A percentile compares a stretch with the other conserved stretches of the same genome.
Evolutionary conservation across 2,888 invertebrate genomes (phyloP).

Genomic region (Petrolisthes cinctipes): DNA sequence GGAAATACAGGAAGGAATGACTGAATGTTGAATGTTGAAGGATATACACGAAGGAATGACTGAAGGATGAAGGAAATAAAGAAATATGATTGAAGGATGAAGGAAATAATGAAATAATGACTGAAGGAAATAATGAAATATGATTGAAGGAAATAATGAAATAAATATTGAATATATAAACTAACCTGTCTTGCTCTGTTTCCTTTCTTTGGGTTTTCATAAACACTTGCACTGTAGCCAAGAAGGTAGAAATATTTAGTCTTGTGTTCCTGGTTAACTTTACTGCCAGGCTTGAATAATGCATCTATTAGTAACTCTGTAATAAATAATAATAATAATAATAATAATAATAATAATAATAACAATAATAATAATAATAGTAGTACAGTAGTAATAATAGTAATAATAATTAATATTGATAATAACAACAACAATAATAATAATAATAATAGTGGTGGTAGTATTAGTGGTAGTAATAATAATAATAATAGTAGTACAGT

Average conservation of each 20-base stretch:
- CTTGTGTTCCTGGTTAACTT: conserved; percentile 95
- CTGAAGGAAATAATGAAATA: no score
- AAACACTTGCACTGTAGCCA: conserved; percentile 94
- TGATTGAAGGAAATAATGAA: no score
- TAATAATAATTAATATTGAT: not conserved
- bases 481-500: not conserved
- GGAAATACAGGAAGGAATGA: no score
- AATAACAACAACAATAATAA: conserved; percentile 71
- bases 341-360: no score
- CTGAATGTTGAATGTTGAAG: no score
- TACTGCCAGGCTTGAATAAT: conserved; percentile 92
- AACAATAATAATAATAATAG: not conserved
- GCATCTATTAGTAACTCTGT: conserved; percentile 89
- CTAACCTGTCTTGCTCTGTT: conserved; percentile 65
- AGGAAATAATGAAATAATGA: no score
- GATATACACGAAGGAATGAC: no score
- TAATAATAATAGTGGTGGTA: conserved; percentile 89
- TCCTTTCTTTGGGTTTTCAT: conserved; percentile 75
- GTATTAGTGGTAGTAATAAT: conserved; percentile 68
- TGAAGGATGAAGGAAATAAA: no score
- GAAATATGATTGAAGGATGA: no score
- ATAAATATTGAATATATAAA: no score
- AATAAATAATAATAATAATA: conserved; percentile 70
- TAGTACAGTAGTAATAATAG: not conserved
- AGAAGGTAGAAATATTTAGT: conserved; percentile 94